Evolutionary conservation across 1,140 invertebrate species (phyloP), one percentile per base, ranked within the genome.

Genomic region (Euura lappo): DNA sequence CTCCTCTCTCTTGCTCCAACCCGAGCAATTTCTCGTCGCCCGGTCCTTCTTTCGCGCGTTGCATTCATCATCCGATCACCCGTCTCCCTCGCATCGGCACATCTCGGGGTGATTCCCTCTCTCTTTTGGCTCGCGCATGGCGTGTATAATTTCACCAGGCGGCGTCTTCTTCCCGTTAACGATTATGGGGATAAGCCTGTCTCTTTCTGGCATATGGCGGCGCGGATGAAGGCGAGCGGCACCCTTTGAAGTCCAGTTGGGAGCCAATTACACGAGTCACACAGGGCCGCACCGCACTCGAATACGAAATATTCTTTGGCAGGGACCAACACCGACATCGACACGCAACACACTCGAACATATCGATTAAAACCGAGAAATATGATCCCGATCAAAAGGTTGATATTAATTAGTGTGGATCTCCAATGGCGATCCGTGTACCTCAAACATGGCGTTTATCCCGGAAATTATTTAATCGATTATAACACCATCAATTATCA

Each of bases 231-330:
- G 86, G 86, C 79, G 83, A 87, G 86, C 86, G 86, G 86, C 82
- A 69, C 77, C 82, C 85, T 88, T 88, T 87, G 85, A 87, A 86
- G 87, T 87, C 87, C 86, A 87, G 85, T 88, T 87, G 87, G 87
- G 86, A 87, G 86, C 87, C 86, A 88, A 88, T 88, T 88, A 88
- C 86, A 87, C 86, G 86, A 87, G 86, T 87, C 87, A 87, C 87
- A 85, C 85, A 86, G 85, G 84, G 85, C 85, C 85, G 85, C 85
- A 85, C 45, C 79, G 28, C 28, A 79, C 79, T 79, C 79, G 51
- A 60, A 60, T 60, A 60, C 51, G 51, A 60, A 60, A 60, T 60
- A 60, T 60, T 60, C 8, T 60, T 8, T 60, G 51, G 51, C 51
- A 60, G 8, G 51, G 51, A 60, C 51, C 13, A 60, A 60, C 13